Evolutionary conservation across 2,113 vertebrate genomes (phyloP).

Genomic region (Pavo muticus): DNA sequence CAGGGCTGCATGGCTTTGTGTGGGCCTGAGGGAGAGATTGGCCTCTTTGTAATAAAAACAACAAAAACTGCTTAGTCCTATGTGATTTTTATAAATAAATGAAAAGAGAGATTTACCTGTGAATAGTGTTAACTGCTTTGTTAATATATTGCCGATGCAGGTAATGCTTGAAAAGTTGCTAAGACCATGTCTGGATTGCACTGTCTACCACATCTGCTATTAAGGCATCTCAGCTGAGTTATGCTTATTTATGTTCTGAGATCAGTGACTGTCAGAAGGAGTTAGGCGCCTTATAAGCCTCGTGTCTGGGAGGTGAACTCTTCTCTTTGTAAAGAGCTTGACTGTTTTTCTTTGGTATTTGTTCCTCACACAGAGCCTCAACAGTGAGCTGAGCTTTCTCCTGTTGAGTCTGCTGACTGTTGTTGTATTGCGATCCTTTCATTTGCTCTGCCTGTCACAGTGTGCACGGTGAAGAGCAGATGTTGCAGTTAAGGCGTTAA

Average conservation of each 20-base stretch:
- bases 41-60: not conserved
- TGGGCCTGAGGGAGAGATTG: not conserved
- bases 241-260: not conserved
- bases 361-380: not conserved
- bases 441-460: not conserved
- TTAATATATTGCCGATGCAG: not conserved
- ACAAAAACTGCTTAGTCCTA: not conserved
- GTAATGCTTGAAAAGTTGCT: not conserved
- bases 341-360: not conserved
- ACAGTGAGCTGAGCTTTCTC: not conserved
- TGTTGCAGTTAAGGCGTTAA: not conserved
- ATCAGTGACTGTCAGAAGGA: not conserved
- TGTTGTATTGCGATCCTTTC: not conserved
- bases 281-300: not conserved
- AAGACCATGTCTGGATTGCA: not conserved
- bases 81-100: not conserved
- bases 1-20: not conserved
- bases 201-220: not conserved
- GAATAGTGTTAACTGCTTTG: not conserved
- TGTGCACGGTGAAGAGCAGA: not conserved
- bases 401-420: not conserved
- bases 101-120: fast-evolving
- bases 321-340: not conserved
- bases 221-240: not conserved
- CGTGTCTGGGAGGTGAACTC: not conserved